These are phyloP conservation scores for Drosophila lini DNA, from an alignment of 1,140 invertebrate genomes.

Conservation along the genomic window DNA sequence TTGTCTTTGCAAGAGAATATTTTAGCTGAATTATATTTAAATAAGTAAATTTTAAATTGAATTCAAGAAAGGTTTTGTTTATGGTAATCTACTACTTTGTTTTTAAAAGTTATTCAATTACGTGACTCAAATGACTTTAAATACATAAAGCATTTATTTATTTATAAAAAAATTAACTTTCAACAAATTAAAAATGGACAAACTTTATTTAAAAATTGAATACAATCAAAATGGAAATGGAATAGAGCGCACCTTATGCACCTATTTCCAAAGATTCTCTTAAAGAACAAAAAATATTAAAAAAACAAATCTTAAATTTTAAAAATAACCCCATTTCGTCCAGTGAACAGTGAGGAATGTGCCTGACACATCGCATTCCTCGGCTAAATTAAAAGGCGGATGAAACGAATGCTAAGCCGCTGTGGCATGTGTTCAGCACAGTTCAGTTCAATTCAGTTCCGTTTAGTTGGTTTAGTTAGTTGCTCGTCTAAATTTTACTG, in stretches of 20 bases:
- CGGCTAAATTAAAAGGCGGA: slow-evolving; percentile 27
- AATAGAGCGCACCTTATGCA: no score
- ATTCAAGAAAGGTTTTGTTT: not conserved
- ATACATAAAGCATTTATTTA: not conserved
- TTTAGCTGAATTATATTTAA: not conserved
- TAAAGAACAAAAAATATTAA: not conserved
- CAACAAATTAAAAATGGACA: no score
- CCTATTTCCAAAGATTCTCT: not conserved
- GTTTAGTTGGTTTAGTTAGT: slow-evolving; percentile 10
- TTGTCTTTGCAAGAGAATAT: no score
- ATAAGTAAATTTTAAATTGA: not conserved
- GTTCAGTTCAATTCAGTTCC: slow-evolving; percentile 15
- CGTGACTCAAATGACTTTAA: not conserved
- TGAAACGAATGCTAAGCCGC: slow-evolving; percentile 43
- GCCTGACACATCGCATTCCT: slow-evolving; percentile 49
- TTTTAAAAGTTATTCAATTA: not conserved
- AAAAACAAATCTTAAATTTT: not conserved
- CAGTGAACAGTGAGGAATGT: slow-evolving; percentile 27
- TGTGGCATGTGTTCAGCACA: slow-evolving; percentile 29
- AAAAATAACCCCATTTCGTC: not conserved
- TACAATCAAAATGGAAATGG: no score
- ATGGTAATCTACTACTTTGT: not conserved
- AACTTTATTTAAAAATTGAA: no score
- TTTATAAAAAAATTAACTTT: not conserved
- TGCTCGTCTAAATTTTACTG: slow-evolving; percentile 16